Base-by-base conservation (phyloP, 2,797 vertebrate genomes). In the Neopelma chrysocephalum region DNA sequence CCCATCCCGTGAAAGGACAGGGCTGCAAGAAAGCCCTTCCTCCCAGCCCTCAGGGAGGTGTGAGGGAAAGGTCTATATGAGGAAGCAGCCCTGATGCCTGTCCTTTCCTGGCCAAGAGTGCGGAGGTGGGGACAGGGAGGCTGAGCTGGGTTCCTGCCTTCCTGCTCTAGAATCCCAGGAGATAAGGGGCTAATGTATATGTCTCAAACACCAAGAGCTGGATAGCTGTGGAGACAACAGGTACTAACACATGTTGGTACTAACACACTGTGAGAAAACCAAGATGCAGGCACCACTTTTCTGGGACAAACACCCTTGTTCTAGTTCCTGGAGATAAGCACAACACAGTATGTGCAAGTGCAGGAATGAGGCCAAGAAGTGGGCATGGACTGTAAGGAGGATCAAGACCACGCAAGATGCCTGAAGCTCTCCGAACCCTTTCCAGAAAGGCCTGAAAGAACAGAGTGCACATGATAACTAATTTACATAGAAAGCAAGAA, bases 11-110 rank as follows among this genome's bases (percentile, higher is more conserved):
- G 6, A n/a, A 34, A 23, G 9, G 32, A 57, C 15, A 15, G 14
- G 22, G n/a, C 56, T 57, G 22, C 56, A 50, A 29, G 10, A 16
- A 60, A 71, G 22, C 16, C 15, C 18, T 12, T n/a, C 36, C 58
- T 17, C 22, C 6, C 53, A 42, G 42, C n/a, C 26, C 22, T 27
- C 38, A 14, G 18, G 9, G n/a, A n/a, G n/a, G 13, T 15, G 12
- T 1, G 36, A 58, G 45, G 20, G 5, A 11, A 25, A 40, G 20
- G 10, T 7, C 7, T 4, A 27, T 7, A 6, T 3, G 17, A 29
- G 15, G 38, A 62, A 38, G 8, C 23, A 48, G 57, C 21, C 61
- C 12, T 19, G 6, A 17, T 23, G 25, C n/a, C 53, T 0, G 5
- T 3, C 23, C 3, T 18, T 54, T 66, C 16, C 51, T 7, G 19